phyloP scores from a whole-genome alignment of 2,888 invertebrate species.

The Ormyrus labotus region DNA sequence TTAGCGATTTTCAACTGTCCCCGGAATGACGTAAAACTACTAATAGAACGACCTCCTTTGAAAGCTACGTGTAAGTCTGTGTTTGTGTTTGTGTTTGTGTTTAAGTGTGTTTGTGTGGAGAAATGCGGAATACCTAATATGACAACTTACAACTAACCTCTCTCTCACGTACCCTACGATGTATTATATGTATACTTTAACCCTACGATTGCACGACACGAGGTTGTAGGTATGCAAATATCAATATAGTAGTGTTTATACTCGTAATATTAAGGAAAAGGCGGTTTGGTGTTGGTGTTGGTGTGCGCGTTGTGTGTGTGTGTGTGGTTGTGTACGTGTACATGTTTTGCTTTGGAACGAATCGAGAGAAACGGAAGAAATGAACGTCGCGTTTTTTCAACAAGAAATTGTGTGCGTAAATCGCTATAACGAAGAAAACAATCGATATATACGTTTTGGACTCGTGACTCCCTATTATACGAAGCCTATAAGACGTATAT shows the following conservation, averaged over 20 bases:
- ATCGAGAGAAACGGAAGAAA: constrained; percentile 40
- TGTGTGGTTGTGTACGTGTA: constrained; percentile 1
- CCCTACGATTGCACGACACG: constrained; percentile 69
- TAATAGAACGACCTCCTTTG: constrained; percentile 24
- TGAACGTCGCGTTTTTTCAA: constrained; percentile 13
- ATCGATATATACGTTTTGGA: constrained; percentile 37
- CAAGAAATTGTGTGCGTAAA: constrained; percentile 44
- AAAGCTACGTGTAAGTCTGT: constrained; percentile 16
- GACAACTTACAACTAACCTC: constrained; percentile 51
- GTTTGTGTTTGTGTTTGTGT: background rate
- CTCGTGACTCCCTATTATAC: constrained; percentile 10
- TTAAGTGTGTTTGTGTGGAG: constrained; percentile 13
- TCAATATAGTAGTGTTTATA: constrained; percentile 30
- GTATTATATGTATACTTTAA: constrained; percentile 58
- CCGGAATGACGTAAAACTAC: constrained; percentile 47
- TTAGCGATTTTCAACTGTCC: constrained; percentile 67
- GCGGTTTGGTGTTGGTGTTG: constrained; percentile 6
- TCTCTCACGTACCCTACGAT: constrained; percentile 35
- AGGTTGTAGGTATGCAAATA: constrained; percentile 59
- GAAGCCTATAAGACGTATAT: constrained; percentile 38
- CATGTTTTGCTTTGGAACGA: constrained; percentile 27
- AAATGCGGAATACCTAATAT: constrained; percentile 44
- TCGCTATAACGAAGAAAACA: constrained; percentile 31
- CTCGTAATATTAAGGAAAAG: constrained; percentile 12
- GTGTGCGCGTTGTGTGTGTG: background rate